Evolutionary conservation across 2,797 vertebrate genomes (phyloP).

Genomic region (Channa striata): DNA sequence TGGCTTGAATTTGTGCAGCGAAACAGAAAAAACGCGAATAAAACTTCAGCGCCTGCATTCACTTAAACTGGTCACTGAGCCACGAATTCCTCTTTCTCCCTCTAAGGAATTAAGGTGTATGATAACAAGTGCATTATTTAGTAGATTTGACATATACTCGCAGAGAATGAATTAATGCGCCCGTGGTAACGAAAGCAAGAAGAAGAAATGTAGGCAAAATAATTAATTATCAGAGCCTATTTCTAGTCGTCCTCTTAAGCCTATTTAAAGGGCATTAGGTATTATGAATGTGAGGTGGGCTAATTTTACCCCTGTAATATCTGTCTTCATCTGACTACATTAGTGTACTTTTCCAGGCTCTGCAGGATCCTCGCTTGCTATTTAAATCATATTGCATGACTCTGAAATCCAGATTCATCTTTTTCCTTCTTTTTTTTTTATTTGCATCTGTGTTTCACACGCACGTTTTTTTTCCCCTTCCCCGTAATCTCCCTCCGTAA

Average conservation of each 20-base stretch:
- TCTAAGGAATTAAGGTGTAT: constrained; percentile 75
- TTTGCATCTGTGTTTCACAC: constrained; percentile 30
- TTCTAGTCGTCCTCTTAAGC: constrained; percentile 84
- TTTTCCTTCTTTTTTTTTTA: neutral
- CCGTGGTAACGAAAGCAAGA: constrained; percentile 79
- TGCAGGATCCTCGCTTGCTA: constrained; percentile 67
- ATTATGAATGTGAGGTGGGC: constrained; percentile 87
- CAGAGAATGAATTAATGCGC: constrained; percentile 75
- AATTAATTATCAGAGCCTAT: constrained; percentile 83
- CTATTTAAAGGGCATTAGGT: constrained; percentile 87
- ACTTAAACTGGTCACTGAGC: constrained; percentile 43
- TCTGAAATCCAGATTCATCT: constrained; percentile 56
- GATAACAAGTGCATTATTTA: constrained; percentile 85
- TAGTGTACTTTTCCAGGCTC: constrained; percentile 78
- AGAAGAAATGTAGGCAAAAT: constrained; percentile 72
- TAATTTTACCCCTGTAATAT: constrained; percentile 86
- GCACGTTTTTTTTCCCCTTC: constrained; percentile 1
- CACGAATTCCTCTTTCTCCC: constrained; percentile 49
- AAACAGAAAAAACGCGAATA: constrained; percentile 34
- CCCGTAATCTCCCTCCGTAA: constrained; percentile 34
- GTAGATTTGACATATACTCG: constrained; percentile 82
- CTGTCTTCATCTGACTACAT: constrained; percentile 81
- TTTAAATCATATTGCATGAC: constrained; percentile 71
- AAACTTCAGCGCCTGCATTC: constrained; percentile 44
- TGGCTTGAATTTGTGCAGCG: neutral